Evolutionary conservation across 2,888 invertebrate species (phyloP), one percentile per base, ranked within the genome.

Genomic region (Archips xylosteana): DNA sequence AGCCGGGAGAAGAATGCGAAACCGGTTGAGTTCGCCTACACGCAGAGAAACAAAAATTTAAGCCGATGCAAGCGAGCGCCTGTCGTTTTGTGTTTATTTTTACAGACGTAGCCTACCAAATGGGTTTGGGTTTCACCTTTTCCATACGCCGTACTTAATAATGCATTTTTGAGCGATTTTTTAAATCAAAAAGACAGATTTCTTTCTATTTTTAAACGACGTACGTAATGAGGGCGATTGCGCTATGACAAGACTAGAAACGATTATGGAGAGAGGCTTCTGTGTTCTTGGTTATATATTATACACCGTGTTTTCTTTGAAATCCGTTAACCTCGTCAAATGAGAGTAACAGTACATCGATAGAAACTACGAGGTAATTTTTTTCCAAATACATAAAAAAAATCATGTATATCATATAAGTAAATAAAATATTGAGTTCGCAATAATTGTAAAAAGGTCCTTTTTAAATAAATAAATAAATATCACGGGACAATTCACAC

Each of bases 11-110:
- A 66, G 65, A 66, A 66, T 67, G 74, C 66, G 45, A 51, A 74
- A 74, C 74, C 74, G 74, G 74, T 74, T 62, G 45, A 2, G 42
- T 65, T 74, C 45, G 63, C 49, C 32, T 47, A 36, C 69, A 61
- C 60, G 60, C 51, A 49, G 39, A 66, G 60, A 51, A 74, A 74
- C 68, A 70, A 70, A 74, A 62, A 66, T 66, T 66, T 51, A 61
- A 61, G 49, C 49, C 72, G n/a, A 23, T 13, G 49, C 59, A 59
- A 62, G 47, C 67, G 45, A 36, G 34, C 45, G 36, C 15, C 57
- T 47, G 62, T 23, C 51, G 67, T 59, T 69, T 69, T 64, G 60
- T 60, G 63, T 73, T 73, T 60, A 60, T 69, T 66, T 65, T 68
- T 57, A 45, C 54, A 67, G 39, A 63, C 39, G 5, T 4, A n/a